Base-by-base conservation (phyloP, 2,888 invertebrate genomes). In the Deilephila elpenor region DNA sequence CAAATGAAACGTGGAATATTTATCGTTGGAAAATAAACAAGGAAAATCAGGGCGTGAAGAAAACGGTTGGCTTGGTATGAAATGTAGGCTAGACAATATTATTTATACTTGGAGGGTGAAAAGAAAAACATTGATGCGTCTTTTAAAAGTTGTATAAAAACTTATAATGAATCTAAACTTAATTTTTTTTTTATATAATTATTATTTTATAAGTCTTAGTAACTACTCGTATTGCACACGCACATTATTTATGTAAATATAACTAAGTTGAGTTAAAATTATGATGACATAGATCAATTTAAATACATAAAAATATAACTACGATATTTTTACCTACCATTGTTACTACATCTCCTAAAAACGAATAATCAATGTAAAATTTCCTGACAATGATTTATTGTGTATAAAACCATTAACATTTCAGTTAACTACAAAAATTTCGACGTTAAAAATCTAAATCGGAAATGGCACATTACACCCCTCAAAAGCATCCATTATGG, bases 401-500 rank as follows among this genome's bases (percentile, higher is more conserved):
- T 34, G 62, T 34, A 29, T 72, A 72, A 44, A 62, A 59, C 37
- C 56, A 53, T 29, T 59, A 67, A 51, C 29, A 59, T 73, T 73
- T 67, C 25, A 59, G 34, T 59, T 56, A 59, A 73, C 14, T 59
- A 70, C 53, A 59, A 37, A 20, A 67, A 44, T 32, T 25, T 62
- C 37, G 29, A 32, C 34, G 37, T 59, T 72, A 56, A 64, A 78
- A 79, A 78, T 76, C 67, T 83, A 83, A 83, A 91, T 90, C 87
- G 93, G 93, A 93, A 93, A 92, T 92, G 89, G 88, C 93, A 90
- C 87, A 92, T 93, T 92, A 93, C 86, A 88, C 82, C 84, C 83
- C 78, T 81, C 79, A 84, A 84, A 83, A 74, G 71, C 71, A 34
- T 59, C 78, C 76, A 81, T 60, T 83, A 70, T 79, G 70, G 56